A percentile compares a stretch with the other conserved stretches of the same genome.
Evolutionary conservation across 2,888 invertebrate genomes (phyloP).

Genomic region (Leptura quadrifasciata): DNA sequence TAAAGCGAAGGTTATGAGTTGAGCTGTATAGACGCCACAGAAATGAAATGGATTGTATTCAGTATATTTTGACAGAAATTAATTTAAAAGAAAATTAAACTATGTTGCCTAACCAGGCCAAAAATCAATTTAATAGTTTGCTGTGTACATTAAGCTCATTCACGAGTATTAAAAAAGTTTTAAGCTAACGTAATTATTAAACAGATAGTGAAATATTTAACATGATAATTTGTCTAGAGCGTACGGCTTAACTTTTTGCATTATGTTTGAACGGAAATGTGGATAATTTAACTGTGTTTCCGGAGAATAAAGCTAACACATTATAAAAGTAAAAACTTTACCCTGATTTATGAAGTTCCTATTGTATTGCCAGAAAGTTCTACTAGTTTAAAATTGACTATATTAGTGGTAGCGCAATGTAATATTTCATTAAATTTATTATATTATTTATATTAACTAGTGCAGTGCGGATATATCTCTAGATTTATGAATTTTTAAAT

Average conservation of each 20-base stretch:
- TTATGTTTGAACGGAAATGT: background rate
- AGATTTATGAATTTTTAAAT: background rate
- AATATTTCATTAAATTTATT: slow-evolving; percentile 1
- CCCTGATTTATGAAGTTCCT: slow-evolving; percentile 1
- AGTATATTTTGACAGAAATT: background rate
- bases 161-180: background rate
- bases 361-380: background rate
- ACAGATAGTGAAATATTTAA: background rate
- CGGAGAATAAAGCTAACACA: background rate
- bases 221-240: background rate
- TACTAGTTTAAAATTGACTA: slow-evolving; percentile 1
- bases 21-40: background rate
- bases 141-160: background rate
- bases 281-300: slow-evolving; percentile 2
- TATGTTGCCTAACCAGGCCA: background rate
- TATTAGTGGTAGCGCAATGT: background rate
- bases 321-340: background rate
- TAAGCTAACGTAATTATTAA: background rate
- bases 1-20: background rate
- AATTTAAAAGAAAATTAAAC: background rate
- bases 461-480: background rate
- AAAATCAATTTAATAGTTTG: background rate
- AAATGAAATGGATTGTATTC: background rate
- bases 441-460: slow-evolving; percentile 2
- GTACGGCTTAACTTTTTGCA: background rate